Evolutionary conservation across 1,140 invertebrate species (phyloP).

Genomic region (Rhynchophorus ferrugineus): DNA sequence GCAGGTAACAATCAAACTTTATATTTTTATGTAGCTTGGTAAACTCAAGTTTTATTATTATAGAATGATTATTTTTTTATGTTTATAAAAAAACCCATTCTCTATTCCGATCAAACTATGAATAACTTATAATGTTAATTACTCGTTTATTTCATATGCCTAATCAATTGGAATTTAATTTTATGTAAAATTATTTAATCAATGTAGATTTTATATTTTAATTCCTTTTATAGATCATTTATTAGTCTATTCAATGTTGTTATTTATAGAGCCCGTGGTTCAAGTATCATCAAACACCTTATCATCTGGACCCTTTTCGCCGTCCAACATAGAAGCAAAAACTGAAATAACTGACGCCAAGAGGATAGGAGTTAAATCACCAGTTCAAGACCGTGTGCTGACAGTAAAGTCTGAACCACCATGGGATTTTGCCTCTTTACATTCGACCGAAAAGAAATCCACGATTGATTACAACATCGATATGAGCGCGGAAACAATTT

Average conservation of each 20-base stretch:
- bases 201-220: no score
- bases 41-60: neutral
- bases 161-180: no score
- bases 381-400: conserved; percentile 31
- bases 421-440: conserved; percentile 35
- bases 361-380: conserved; percentile 28
- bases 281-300: conserved; percentile 31
- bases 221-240: no score
- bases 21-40: neutral
- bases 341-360: conserved; percentile 13
- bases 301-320: conserved; percentile 50
- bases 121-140: no score
- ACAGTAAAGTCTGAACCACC: conserved; percentile 37
- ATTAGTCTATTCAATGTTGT: no score
- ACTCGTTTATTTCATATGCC: no score
- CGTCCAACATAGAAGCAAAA: conserved; percentile 44
- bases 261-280: conserved; percentile 13
- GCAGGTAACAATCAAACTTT: neutral
- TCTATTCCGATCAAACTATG: no score
- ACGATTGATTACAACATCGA: conserved; percentile 57
- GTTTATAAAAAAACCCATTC: no score
- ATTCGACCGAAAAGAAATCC: conserved; percentile 38
- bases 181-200: no score
- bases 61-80: neutral
- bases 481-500: conserved; percentile 62